Evolutionary conservation across 1,140 invertebrate species (phyloP), one percentile per base, ranked within the genome.

Genomic region (Atta texana): DNA sequence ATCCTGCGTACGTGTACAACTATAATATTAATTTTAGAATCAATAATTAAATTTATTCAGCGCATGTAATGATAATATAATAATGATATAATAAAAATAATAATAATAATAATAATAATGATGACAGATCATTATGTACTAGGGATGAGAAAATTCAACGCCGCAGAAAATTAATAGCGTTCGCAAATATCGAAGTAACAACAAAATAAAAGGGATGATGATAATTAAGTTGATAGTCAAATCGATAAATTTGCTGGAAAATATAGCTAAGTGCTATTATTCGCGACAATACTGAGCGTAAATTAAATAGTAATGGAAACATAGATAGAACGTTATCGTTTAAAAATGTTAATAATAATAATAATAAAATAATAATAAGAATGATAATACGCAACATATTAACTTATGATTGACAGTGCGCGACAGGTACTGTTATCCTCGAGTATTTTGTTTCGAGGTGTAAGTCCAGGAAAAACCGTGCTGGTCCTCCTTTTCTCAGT

Each of bases 201-300:
- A 87, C 84, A 85, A 53, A 63, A 55, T 28, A 18, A 85, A 68
- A 6, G 24, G 12, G 4, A 8, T 59, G 21, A 44, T 8, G 44
- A 87, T 89, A 84, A 90, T 57, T 51, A 57, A 34, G 85, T 75
- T 80, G 72, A 80, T 89, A 87, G 34, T 85, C 87, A 74, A 88
- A 89, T 84, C 76, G 51, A 86, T 85, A 31, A 87, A 55, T 74
- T 24, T 81, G 88, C 78, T 72, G 72, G 51, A 74, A 74, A 57
- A 28, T 44, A 71, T 68, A 77, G 78, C 34, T 85, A 77, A 34
- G 57, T 86, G 53, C 72, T 82, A 82, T 49, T 87, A 72, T 64
- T 88, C 90, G 72, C 80, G 86, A 91, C 92, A 94, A 94, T 94
- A 94, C 92, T 94, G 93, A 88, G 92, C 89, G 93, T 94, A 94